phyloP scores from a whole-genome alignment of 1,140 invertebrate genomes.

The Melitaea cinxia region DNA sequence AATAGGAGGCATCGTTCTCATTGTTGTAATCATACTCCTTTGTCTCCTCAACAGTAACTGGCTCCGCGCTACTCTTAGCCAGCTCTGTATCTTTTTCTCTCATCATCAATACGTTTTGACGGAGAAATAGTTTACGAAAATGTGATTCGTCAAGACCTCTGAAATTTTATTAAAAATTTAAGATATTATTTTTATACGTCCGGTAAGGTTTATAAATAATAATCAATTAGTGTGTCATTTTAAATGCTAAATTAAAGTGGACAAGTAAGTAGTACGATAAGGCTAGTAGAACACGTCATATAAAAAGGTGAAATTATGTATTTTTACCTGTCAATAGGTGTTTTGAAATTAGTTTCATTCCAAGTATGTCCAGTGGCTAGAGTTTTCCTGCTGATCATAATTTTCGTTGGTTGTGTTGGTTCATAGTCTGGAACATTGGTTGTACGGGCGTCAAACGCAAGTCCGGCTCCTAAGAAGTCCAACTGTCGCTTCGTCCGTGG shows the following conservation, averaged over 20 bases:
- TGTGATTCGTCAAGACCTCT: slow-evolving; percentile 70
- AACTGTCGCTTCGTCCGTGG: slow-evolving; percentile 61
- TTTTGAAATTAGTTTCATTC: slow-evolving; percentile 76
- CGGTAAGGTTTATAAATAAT: no score
- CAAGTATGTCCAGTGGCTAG: slow-evolving; percentile 73
- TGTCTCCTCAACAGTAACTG: slow-evolving; percentile 57
- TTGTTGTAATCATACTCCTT: slow-evolving; percentile 81
- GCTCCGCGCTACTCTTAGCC: slow-evolving; percentile 39
- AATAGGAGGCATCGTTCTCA: slow-evolving; percentile 81
- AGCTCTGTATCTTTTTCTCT: slow-evolving; percentile 47
- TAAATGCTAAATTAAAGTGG: no score
- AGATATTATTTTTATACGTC: no score
- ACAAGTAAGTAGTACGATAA: no score
- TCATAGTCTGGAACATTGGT: slow-evolving; percentile 61
- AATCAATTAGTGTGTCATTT: no score
- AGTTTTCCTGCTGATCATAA: slow-evolving; percentile 76
- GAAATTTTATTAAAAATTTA: slow-evolving; percentile 19
- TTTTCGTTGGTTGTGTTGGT: slow-evolving; percentile 63
- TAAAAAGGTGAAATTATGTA: no score
- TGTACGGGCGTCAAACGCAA: slow-evolving; percentile 58
- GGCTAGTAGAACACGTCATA: no score
- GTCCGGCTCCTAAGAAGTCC: slow-evolving; percentile 65
- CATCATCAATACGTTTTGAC: slow-evolving; percentile 54
- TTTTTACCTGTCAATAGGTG: slow-evolving; percentile 70
- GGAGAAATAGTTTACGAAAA: slow-evolving; percentile 67